Conservation (phyloP, 2,797 vertebrate species). For the Graptemys geographica region DNA sequence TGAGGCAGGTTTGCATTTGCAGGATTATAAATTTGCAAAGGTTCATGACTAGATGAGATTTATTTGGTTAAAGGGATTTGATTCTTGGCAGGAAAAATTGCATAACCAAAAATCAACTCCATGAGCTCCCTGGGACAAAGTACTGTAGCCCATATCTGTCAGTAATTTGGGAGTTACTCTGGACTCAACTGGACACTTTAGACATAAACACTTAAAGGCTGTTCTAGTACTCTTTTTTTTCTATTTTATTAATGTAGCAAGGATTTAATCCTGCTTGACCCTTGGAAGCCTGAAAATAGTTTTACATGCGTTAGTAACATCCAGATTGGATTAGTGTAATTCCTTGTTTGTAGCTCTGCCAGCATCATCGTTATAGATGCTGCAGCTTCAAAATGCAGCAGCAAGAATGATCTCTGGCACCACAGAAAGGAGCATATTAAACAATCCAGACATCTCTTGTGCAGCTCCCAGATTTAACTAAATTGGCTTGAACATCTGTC, state of each 20-base stretch:
- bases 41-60: background rate
- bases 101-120: background rate
- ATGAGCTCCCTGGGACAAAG: background rate
- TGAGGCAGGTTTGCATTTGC: background rate
- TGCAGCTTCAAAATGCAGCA: constrained; percentile 46
- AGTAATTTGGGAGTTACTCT: background rate
- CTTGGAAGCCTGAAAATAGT: constrained; percentile 62
- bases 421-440: constrained; percentile 56
- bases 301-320: constrained; percentile 44
- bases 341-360: constrained; percentile 73
- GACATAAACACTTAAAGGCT: background rate
- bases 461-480: constrained; percentile 51
- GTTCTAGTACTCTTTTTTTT: background rate
- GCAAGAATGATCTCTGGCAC: constrained; percentile 43
- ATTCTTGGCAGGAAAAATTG: background rate
- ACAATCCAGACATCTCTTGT: constrained; percentile 52
- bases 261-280: constrained; percentile 70
- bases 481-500: constrained; percentile 68
- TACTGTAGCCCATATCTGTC: background rate
- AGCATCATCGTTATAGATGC: constrained; percentile 63
- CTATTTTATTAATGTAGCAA: background rate
- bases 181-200: background rate
- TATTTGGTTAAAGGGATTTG: constrained; percentile 3
- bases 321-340: constrained; percentile 72
- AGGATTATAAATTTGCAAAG: background rate